Conservation (phyloP, 2,888 invertebrate species). For the Lymantria monacha region DNA sequence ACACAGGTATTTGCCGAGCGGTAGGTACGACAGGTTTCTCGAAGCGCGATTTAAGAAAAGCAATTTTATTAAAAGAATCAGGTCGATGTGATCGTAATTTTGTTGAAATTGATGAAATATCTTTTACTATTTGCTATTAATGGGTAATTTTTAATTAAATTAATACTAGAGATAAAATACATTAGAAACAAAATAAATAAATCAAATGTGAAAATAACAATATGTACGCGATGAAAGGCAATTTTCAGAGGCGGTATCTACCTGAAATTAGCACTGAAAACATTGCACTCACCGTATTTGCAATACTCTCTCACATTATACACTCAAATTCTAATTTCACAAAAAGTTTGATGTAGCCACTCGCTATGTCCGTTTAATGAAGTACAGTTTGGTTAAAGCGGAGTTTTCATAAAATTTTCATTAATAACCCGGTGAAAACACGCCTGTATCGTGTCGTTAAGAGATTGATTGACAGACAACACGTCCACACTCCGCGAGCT, state of each 20-base stretch:
- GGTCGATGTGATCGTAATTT: too few relatives aligned
- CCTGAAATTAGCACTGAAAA: constrained; percentile 58
- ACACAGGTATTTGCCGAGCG: too few relatives aligned
- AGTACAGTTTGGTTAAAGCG: constrained; percentile 43
- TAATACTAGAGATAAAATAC: not conserved
- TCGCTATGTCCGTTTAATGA: constrained; percentile 26
- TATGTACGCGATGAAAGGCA: constrained; percentile 21
- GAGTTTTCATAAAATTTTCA: constrained; percentile 66
- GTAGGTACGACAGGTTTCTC: too few relatives aligned
- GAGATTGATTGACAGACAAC: constrained; percentile 22
- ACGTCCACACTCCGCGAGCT: constrained; percentile 54
- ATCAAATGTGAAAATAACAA: constrained; percentile 17
- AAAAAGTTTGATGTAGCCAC: constrained; percentile 47
- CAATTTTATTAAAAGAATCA: too few relatives aligned
- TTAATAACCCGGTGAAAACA: constrained; percentile 66
- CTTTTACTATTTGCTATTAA: too few relatives aligned
- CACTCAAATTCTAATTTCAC: constrained; percentile 48
- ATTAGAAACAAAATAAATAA: constrained; percentile 11
- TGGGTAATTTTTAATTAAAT: not conserved
- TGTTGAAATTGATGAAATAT: too few relatives aligned
- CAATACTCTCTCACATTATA: constrained; percentile 47
- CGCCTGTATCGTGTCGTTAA: constrained; percentile 49
- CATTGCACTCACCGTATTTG: constrained; percentile 56
- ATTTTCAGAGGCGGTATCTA: constrained; percentile 44
- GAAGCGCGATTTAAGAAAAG: too few relatives aligned